Conservation (phyloP, 2,888 invertebrate genomes). For the Galerucella nymphaeae region DNA sequence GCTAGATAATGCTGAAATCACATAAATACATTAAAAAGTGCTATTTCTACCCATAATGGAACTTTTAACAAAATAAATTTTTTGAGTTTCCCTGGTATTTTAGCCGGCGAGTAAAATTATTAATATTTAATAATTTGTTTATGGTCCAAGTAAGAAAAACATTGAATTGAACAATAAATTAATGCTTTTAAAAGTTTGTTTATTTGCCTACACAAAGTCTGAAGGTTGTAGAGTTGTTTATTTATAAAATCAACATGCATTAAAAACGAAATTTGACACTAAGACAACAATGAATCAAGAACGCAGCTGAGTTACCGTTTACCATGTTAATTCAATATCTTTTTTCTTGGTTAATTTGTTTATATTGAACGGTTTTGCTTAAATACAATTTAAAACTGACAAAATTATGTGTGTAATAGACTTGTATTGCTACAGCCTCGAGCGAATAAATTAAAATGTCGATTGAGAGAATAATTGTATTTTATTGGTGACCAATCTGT, state of each 20-base stretch:
- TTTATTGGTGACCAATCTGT: too few relatives aligned
- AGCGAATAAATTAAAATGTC: too few relatives aligned
- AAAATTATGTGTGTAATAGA: too few relatives aligned
- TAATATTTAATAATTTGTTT: neutral
- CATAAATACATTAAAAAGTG: too few relatives aligned
- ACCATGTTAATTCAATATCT: too few relatives aligned
- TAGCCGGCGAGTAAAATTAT: neutral
- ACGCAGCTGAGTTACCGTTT: too few relatives aligned
- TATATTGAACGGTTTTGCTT: neutral
- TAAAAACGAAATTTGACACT: neutral
- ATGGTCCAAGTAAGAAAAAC: neutral
- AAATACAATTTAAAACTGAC: neutral
- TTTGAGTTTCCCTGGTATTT: too few relatives aligned
- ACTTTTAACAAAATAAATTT: too few relatives aligned
- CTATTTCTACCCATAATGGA: neutral
- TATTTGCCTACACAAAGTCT: neutral
- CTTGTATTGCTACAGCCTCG: too few relatives aligned
- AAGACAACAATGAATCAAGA: constrained; percentile 4
- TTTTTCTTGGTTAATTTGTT: neutral
- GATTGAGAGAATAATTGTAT: too few relatives aligned
- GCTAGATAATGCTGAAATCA: too few relatives aligned
- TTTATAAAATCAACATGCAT: constrained; percentile 6
- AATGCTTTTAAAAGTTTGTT: neutral
- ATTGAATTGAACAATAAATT: neutral
- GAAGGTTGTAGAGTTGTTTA: constrained; percentile 13